A percentile compares a stretch with the other conserved stretches of the same genome.
Evolutionary conservation across 2,888 invertebrate genomes (phyloP).

Genomic region (Drosophila mercatorum): DNA sequence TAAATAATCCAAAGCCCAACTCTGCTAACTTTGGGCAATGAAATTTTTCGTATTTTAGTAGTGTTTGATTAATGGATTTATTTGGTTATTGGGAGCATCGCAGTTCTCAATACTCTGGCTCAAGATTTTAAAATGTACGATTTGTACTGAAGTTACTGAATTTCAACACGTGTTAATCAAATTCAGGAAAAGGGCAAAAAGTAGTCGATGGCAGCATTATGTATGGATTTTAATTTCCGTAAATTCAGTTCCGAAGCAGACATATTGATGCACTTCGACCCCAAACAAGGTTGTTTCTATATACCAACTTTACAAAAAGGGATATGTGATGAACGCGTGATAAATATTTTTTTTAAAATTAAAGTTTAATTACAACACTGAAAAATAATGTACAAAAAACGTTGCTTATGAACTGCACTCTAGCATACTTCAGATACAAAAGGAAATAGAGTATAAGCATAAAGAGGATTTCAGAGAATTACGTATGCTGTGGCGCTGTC

Average conservation of each 20-base stretch:
- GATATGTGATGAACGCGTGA: no score
- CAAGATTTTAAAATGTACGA: no score
- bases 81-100: no score
- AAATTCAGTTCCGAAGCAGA: conserved; percentile 2
- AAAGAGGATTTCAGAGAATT: conserved; percentile 31
- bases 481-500: conserved; percentile 44
- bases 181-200: no score
- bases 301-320: not conserved
- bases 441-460: not conserved
- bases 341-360: not conserved
- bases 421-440: not conserved
- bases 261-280: conserved; percentile 15
- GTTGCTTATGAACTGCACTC: no score
- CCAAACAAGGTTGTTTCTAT: conserved; percentile 20
- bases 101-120: no score
- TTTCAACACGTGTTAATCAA: no score
- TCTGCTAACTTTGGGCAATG: no score
- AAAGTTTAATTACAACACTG: not conserved
- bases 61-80: no score
- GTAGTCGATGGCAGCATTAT: not conserved
- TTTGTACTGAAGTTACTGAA: no score
- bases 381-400: not conserved
- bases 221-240: conserved; percentile 67
- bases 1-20: no score
- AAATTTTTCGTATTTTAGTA: no score